A percentile compares a stretch with the other conserved stretches of the same genome.
Conservation (phyloP, 2,113 vertebrate genomes). For the Falco punctatus region DNA sequence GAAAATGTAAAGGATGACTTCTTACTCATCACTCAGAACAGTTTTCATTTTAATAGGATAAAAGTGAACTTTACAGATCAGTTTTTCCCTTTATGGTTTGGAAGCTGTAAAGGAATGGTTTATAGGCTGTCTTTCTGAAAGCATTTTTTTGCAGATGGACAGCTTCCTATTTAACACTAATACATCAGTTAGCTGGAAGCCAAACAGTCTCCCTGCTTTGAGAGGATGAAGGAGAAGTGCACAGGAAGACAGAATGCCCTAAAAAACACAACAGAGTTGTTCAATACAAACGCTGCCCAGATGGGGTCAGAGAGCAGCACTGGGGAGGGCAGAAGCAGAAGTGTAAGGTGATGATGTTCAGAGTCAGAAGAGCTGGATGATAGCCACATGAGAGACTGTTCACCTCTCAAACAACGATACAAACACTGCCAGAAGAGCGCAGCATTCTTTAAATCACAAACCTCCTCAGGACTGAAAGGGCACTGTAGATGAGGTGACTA, state of each 20-base stretch:
- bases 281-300: neutral
- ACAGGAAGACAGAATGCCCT: neutral
- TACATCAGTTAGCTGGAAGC: neutral
- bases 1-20: neutral
- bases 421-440: neutral
- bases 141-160: neutral
- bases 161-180: conserved; percentile 17
- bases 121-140: conserved; percentile 8
- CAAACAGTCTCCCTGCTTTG: neutral
- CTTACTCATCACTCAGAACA: neutral
- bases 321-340: neutral
- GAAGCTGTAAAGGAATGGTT: conserved; percentile 18
- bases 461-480: neutral
- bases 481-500: neutral
- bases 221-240: neutral
- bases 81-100: neutral
- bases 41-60: conserved; percentile 41
- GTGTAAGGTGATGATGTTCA: neutral
- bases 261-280: neutral
- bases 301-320: neutral
- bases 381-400: neutral
- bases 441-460: neutral
- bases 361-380: neutral
- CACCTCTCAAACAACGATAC: neutral
- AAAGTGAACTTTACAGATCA: conserved; percentile 12